A percentile compares a stretch with the other conserved stretches of the same genome.
These are phyloP conservation scores for Lipophrys pholis DNA, from an alignment of 2,113 vertebrate species.

Conservation along the genomic window DNA sequence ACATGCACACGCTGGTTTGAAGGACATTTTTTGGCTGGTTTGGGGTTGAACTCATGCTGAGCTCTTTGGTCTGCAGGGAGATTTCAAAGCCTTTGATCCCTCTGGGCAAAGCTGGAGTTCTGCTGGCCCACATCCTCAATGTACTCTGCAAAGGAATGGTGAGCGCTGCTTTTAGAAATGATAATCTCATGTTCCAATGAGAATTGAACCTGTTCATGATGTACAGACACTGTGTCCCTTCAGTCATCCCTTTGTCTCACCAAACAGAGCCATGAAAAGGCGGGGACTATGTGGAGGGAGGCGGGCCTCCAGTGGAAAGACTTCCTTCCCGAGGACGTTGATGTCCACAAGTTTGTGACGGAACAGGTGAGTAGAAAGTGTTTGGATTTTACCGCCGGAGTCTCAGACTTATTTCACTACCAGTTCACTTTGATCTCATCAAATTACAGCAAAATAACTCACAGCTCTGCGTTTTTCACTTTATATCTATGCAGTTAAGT, in stretches of 20 bases:
- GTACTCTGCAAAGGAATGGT: conserved; percentile 96
- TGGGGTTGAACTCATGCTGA: neutral
- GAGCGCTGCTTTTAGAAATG: conserved; percentile 10
- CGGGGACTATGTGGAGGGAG: conserved; percentile 91
- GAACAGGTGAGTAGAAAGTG: conserved; percentile 85
- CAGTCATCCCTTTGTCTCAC: neutral
- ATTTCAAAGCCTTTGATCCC: conserved; percentile 91
- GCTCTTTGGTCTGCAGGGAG: conserved; percentile 82
- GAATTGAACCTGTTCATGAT: no score
- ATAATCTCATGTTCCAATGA: no score
- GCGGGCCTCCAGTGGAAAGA: conserved; percentile 94
- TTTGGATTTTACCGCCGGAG: no score
- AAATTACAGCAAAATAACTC: no score
- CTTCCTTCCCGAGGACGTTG: conserved; percentile 91
- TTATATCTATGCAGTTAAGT: no score
- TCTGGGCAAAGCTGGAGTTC: conserved; percentile 88
- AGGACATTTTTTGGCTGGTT: neutral
- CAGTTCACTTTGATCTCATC: no score
- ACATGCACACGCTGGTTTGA: no score
- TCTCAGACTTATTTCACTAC: no score
- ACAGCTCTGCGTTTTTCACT: no score
- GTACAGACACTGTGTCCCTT: neutral
- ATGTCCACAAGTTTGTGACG: conserved; percentile 91
- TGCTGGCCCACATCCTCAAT: conserved; percentile 90
- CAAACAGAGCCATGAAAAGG: conserved; percentile 92